A percentile compares a stretch with the other conserved stretches of the same genome.
Conservation (phyloP, 2,888 invertebrate genomes). For the Stegana nigrithorax region DNA sequence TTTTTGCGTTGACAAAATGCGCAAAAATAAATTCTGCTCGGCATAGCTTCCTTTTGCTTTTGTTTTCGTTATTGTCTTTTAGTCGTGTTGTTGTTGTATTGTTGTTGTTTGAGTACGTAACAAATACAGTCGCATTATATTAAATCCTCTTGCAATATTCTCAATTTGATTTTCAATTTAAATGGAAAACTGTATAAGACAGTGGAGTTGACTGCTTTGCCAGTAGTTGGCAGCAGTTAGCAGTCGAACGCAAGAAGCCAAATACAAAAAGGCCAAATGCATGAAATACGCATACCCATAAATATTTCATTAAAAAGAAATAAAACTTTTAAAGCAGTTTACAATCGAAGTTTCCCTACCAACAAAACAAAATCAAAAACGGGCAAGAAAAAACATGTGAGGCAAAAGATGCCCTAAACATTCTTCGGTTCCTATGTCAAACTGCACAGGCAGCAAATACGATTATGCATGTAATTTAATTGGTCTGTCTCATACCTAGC, state of each 20-base stretch:
- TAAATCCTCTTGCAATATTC: conserved; percentile 57
- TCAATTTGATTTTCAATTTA: conserved; percentile 52
- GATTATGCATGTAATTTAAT: conserved; percentile 13
- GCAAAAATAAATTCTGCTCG: conserved; percentile 37
- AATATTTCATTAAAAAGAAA: not conserved
- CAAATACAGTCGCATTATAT: conserved; percentile 48
- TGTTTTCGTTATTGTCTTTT: not conserved
- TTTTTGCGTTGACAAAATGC: conserved; percentile 38
- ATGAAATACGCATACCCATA: not conserved
- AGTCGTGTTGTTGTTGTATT: not conserved
- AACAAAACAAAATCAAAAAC: not conserved
- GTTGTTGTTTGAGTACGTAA: conserved; percentile 30
- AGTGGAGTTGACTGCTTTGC: not conserved
- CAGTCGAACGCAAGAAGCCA: too few relatives aligned
- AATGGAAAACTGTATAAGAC: conserved; percentile 28
- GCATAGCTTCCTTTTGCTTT: not conserved
- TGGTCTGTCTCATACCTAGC: too few relatives aligned
- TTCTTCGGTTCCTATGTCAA: too few relatives aligned
- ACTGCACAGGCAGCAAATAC: too few relatives aligned
- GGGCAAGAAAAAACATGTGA: not conserved
- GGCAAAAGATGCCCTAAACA: not conserved
- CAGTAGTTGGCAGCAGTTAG: not conserved
- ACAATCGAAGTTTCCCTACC: not conserved
- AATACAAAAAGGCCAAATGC: not conserved
- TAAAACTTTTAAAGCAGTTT: not conserved